Evolutionary conservation across 2,888 invertebrate species (phyloP), one percentile per base, ranked within the genome.

Genomic region (Rugalucina vietnamica): DNA sequence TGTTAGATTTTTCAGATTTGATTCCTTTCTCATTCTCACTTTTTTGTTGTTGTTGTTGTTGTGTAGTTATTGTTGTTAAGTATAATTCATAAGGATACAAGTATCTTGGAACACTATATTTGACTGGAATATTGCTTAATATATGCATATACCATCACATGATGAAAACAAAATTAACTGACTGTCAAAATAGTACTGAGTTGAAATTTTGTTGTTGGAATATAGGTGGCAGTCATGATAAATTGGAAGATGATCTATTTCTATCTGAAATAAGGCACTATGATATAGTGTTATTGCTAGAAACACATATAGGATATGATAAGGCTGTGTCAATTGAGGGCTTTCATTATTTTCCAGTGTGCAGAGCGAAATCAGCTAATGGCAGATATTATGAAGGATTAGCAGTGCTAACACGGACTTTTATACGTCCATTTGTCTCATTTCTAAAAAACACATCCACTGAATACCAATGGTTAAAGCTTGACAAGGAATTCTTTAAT

Each of bases 391-490:
- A 70, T 81, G 81, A 72, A 60, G 76, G 81, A 21, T 27, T 81
- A 43, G 76, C 81, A 29, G 34, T 76, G 21, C 60, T 81, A 72
- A 69, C n/a, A 0, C 71, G 72, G 32, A 14, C 37, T 54, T 0
- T 72, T 24, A 37, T 81, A 5, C 76, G 39, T 36, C 76, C 76
- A 43, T 39, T 73, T 72, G 73, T 81, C 21, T 72, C 54, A 60
- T 71, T 81, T 50, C 54, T 72, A 1, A 72, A 60, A 29, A 71
- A 34, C 27, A 27, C 71, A 24, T 37, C n/a, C 5, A 27, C 39
- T 72, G 81, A 81, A 27, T 81, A 50, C 49, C 72, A 76, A 39
- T 81, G 81, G 81, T 37, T 76, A 5, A 76, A 76, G 39, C 34
- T 81, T 0, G 72, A 73, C 18, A 81, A 76, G 49, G 32, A 14